A percentile compares a stretch with the other conserved stretches of the same genome.
These are phyloP conservation scores for Whitmania pigra DNA, from an alignment of 1,140 invertebrate species.

Conservation along the genomic window DNA sequence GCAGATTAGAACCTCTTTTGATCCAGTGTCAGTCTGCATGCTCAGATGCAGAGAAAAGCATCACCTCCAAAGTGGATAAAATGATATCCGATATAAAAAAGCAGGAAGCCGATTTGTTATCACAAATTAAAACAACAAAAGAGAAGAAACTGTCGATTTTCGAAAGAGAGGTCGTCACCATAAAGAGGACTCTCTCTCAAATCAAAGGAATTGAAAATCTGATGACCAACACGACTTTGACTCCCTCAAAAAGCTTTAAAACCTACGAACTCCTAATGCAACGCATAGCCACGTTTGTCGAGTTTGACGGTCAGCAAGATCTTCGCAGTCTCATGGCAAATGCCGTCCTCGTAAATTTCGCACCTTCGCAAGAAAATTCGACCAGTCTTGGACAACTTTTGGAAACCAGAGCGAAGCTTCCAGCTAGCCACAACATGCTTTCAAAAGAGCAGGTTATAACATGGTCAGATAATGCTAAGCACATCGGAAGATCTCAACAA, in stretches of 20 bases:
- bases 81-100: slow-evolving; percentile 14
- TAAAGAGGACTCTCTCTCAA: slow-evolving; percentile 14
- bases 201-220: slow-evolving; percentile 12
- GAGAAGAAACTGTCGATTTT: slow-evolving; percentile 18
- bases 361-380: background rate
- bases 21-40: slow-evolving; percentile 16
- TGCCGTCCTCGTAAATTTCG: background rate
- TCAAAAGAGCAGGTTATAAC: background rate
- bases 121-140: slow-evolving; percentile 10
- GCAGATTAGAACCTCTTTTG: slow-evolving; percentile 16
- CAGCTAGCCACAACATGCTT: background rate
- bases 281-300: background rate
- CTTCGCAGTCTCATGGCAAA: background rate
- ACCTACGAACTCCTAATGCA: slow-evolving; percentile 7
- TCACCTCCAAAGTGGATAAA: slow-evolving; percentile 15
- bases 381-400: background rate
- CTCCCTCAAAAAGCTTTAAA: slow-evolving; percentile 6
- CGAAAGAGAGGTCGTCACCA: slow-evolving; percentile 16
- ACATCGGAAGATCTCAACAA: no score
- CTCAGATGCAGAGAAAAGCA: slow-evolving; percentile 14
- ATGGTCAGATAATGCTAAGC: background rate
- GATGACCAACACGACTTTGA: background rate
- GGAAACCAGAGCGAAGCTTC: background rate
- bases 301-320: background rate
- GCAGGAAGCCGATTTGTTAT: slow-evolving; percentile 18